These are phyloP conservation scores for Acipenser transmontanus DNA, from an alignment of 2,797 vertebrate species.

Conservation along the genomic window DNA sequence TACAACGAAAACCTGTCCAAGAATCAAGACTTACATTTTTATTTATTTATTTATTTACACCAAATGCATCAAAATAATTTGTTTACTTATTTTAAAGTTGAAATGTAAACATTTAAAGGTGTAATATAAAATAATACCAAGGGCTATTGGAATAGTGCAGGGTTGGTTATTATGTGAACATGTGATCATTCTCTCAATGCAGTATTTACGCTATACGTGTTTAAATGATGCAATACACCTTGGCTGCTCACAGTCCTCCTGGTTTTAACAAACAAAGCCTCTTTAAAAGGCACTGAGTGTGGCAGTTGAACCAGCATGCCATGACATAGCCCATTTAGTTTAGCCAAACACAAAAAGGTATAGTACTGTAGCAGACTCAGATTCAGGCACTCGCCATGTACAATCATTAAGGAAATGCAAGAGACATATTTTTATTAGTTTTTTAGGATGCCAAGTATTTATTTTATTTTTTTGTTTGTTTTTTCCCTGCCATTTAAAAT, in stretches of 20 bases:
- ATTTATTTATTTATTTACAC: no score
- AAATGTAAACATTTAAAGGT: no score
- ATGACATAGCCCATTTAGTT: not conserved
- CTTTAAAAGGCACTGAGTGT: constrained; percentile 36
- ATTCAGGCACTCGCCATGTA: not conserved
- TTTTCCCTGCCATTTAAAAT: constrained; percentile 58
- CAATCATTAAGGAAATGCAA: constrained; percentile 37
- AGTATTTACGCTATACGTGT: constrained; percentile 70
- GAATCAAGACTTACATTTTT: no score
- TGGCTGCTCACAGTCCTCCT: constrained; percentile 58
- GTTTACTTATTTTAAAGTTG: no score
- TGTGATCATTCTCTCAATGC: constrained; percentile 71
- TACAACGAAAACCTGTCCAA: no score
- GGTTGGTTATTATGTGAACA: constrained; percentile 55
- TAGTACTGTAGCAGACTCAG: not conserved
- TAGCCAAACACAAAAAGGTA: not conserved
- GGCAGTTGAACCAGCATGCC: not conserved
- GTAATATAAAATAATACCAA: no score
- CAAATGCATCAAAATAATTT: no score
- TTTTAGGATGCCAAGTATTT: constrained; percentile 60
- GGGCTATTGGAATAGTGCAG: no score
- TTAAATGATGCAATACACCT: constrained; percentile 62
- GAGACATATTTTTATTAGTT: constrained; percentile 66
- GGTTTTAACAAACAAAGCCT: constrained; percentile 52
- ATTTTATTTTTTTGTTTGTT: constrained; percentile 48